Base-by-base conservation (phyloP, 2,888 invertebrate species). In the Latheticus oryzae region DNA sequence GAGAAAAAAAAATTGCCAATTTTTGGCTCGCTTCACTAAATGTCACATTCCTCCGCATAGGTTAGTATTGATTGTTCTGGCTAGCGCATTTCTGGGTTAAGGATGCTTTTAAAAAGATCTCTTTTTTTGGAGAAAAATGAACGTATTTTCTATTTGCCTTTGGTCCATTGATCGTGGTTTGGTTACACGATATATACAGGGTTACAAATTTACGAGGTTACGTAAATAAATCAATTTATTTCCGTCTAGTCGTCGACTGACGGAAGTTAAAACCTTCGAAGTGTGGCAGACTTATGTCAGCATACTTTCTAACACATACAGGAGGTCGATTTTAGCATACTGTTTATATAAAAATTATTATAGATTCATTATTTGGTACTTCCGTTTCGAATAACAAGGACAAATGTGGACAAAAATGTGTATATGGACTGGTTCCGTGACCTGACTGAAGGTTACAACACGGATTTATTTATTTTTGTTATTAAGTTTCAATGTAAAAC, bases 31-130 rank as follows among this genome's bases (percentile, higher is more conserved):
- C 40, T 24, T 5, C 19, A n/a, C 38, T 32, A 51, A 59, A 59
- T 55, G 55, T 43, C 59, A 59, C 59, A 55, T 59, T 59, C 51
- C 55, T 50, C 55, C 51, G 50, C 48, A 50, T 43, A 35, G 53
- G 40, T 43, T 48, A 21, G 43, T 59, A 59, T 59, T 23, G 59
- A 59, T 59, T 59, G 50, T 45, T 21, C 54, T 53, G 47, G 51
- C 50, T 16, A 11, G 17, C 17, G 37, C 45, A 11, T 45, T 55
- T 55, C 55, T 59, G 48, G 59, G 59, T 59, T 55, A 59, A 59
- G 55, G 59, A 50, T 53, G 43, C 33, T 15, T 17, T n/a, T 24
- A 43, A 53, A 33, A 33, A 8, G 8, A 8, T 13, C 33, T 26
- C 28, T 28, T 28, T 19, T 28, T 28, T n/a, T n/a, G n/a, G n/a